Conservation (phyloP, 2,888 invertebrate genomes). For the Chironomus riparius region DNA sequence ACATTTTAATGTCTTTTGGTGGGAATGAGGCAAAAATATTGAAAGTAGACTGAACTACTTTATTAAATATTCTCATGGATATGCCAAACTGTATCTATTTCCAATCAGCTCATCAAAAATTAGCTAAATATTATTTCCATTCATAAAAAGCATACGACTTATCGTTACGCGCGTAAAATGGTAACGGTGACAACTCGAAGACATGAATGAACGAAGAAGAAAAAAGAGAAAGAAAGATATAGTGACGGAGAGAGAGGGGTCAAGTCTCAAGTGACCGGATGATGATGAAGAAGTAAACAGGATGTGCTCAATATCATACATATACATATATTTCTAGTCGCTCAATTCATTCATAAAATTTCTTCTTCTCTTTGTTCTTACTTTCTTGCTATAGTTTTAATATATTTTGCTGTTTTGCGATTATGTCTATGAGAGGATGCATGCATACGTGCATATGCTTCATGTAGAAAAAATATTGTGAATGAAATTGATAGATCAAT, state of each 20-base stretch:
- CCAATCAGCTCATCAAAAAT: background rate
- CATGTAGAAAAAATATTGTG: no score
- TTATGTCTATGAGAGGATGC: no score
- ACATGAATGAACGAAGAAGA: background rate
- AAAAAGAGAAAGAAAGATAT: background rate
- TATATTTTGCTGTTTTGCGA: no score
- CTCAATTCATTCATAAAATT: background rate
- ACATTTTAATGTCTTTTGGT: no score
- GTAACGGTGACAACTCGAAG: constrained; percentile 7
- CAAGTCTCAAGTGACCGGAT: constrained; percentile 25
- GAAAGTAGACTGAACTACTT: no score
- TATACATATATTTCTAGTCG: background rate
- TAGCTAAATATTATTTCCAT: background rate
- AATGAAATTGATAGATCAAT: no score
- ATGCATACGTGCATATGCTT: no score
- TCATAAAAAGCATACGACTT: background rate
- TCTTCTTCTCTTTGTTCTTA: no score
- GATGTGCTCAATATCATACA: constrained; percentile 24
- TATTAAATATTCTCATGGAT: no score
- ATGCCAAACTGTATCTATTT: background rate
- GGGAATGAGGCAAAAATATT: no score
- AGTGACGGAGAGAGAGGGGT: background rate
- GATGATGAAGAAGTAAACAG: constrained; percentile 24
- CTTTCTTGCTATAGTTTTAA: no score
- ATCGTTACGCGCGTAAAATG: constrained; percentile 2